Percentiles rank a stretch among this genome's conserved stretches.
These are phyloP conservation scores for Brachyrhaphis roseni DNA, from an alignment of 2,797 vertebrate species.

Conservation along the genomic window DNA sequence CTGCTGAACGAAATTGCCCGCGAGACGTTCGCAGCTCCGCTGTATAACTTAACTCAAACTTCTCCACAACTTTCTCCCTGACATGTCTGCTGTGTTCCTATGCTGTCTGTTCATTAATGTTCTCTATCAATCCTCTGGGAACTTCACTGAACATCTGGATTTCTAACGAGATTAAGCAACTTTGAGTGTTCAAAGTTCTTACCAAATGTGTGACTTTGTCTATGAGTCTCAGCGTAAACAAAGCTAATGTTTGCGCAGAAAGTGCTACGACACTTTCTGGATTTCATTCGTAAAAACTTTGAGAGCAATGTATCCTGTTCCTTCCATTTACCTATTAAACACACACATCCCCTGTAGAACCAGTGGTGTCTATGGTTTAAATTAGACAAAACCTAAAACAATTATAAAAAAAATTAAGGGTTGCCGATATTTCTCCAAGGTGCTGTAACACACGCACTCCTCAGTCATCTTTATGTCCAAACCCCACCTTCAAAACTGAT, in stretches of 20 bases:
- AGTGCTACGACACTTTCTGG: not conserved
- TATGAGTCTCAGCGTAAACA: not conserved
- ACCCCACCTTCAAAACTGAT: constrained; percentile 25
- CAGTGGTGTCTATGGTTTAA: not conserved
- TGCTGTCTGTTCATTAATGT: not conserved
- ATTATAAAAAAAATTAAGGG: not conserved
- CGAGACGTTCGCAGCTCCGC: not conserved
- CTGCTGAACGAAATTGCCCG: not conserved
- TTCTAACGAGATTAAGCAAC: not conserved
- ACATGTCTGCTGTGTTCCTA: not conserved
- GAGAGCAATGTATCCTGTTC: not conserved
- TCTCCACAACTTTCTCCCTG: not conserved
- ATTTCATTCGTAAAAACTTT: not conserved
- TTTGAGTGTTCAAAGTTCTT: not conserved
- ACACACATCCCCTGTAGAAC: not conserved
- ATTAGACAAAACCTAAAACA: not conserved
- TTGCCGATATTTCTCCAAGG: not conserved
- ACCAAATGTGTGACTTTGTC: not conserved
- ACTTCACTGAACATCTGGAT: not conserved
- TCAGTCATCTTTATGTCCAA: constrained; percentile 43
- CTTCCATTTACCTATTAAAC: not conserved
- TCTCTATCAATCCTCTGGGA: not conserved
- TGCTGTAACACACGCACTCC: constrained; percentile 26
- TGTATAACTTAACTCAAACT: not conserved
- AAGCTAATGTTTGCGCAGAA: not conserved